Percentiles rank a stretch among this genome's conserved stretches.
These are phyloP conservation scores for Apocheima hispidaria DNA, from an alignment of 2,888 invertebrate genomes.

Conservation along the genomic window DNA sequence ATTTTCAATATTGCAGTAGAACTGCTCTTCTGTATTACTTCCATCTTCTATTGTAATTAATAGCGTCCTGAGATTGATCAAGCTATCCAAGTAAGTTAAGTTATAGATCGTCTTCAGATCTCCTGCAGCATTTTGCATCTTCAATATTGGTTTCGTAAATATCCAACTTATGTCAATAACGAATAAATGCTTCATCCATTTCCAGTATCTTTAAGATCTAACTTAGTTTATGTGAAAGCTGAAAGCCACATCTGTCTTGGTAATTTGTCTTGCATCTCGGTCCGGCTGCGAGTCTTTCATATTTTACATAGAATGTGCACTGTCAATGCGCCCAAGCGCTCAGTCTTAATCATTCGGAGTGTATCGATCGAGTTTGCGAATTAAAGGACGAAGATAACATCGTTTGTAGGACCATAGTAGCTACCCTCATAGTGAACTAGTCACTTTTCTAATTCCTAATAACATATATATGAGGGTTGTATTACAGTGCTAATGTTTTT, in stretches of 20 bases:
- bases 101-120: no score
- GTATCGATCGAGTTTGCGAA: constrained; percentile 76
- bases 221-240: constrained; percentile 38
- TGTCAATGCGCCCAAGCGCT: constrained; percentile 71
- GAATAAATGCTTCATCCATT: constrained; percentile 30
- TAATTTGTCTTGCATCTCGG: constrained; percentile 54
- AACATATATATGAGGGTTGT: no score
- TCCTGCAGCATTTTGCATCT: constrained; percentile 2
- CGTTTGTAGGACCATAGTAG: constrained; percentile 39
- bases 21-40: not conserved
- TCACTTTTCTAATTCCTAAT: constrained; percentile 19
- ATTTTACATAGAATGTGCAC: constrained; percentile 84
- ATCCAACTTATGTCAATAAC: constrained; percentile 10
- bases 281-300: constrained; percentile 73
- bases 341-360: constrained; percentile 79
- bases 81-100: no score
- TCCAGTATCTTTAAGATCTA: constrained; percentile 39
- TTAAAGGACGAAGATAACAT: constrained; percentile 71
- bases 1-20: not conserved
- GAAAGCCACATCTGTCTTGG: constrained; percentile 67
- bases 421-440: constrained; percentile 36
- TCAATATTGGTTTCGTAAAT: not conserved
- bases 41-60: no score
- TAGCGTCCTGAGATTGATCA: no score
- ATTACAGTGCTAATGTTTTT: no score